These are phyloP conservation scores for Autographa pulchrina DNA, from an alignment of 2,888 invertebrate genomes.

Conservation along the genomic window DNA sequence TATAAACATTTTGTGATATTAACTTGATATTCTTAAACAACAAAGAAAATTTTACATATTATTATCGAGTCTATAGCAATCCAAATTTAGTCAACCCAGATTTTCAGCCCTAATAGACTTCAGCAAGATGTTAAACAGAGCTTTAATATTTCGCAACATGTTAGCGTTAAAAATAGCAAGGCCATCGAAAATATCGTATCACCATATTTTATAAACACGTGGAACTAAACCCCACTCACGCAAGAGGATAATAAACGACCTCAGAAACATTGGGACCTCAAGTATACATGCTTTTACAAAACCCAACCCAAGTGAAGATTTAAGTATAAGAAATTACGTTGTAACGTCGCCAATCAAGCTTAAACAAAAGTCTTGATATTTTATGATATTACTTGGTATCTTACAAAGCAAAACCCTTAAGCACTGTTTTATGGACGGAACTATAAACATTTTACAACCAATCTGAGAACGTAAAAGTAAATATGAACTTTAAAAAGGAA, in stretches of 20 bases:
- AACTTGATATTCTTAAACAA: not conserved
- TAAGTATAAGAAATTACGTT: constrained; percentile 10
- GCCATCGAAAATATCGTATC: constrained; percentile 42
- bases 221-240: constrained; percentile 43
- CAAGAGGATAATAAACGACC: constrained; percentile 62
- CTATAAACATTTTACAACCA: constrained; percentile 56
- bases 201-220: constrained; percentile 53
- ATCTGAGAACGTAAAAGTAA: constrained; percentile 42
- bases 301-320: constrained; percentile 24
- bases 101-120: not conserved
- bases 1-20: not conserved
- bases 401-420: constrained; percentile 23
- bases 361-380: not conserved
- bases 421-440: constrained; percentile 26
- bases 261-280: constrained; percentile 61
- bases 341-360: not conserved
- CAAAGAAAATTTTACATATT: constrained; percentile 9
- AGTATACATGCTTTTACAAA: constrained; percentile 35
- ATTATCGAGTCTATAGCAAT: constrained; percentile 14
- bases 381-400: constrained; percentile 6
- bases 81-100: constrained; percentile 1
- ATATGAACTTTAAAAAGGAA: not conserved
- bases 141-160: not conserved
- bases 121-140: not conserved
- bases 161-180: constrained; percentile 22